Evolutionary conservation across 1,140 invertebrate genomes (phyloP).

Genomic region (Zaprionus ornatus): DNA sequence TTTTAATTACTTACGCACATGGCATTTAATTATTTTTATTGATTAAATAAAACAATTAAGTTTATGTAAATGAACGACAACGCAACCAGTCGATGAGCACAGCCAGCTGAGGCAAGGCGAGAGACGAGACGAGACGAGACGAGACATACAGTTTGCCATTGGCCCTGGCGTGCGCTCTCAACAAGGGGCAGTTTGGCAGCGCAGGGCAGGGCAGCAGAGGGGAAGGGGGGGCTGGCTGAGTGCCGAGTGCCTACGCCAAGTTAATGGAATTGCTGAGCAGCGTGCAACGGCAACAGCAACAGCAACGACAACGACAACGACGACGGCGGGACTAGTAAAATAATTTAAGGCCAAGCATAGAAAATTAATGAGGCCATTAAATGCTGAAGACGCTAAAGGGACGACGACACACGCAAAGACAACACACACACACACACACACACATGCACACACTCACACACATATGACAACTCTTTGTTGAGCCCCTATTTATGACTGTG

Average conservation of each 20-base stretch:
- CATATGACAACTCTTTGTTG: slow-evolving; percentile 71
- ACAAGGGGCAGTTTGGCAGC: slow-evolving; percentile 5
- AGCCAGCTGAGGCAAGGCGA: slow-evolving; percentile 17
- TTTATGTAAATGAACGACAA: slow-evolving; percentile 72
- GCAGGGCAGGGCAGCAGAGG: slow-evolving; percentile 25
- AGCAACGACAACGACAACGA: not conserved
- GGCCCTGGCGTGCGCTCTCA: not conserved
- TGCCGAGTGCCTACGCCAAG: slow-evolving; percentile 50
- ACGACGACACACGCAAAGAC: slow-evolving; percentile 57
- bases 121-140: slow-evolving; percentile 15
- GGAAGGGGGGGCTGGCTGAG: slow-evolving; percentile 10
- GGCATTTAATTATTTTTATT: slow-evolving; percentile 83
- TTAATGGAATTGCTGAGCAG: slow-evolving; percentile 79
- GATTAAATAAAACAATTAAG: slow-evolving; percentile 83
- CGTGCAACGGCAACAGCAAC: slow-evolving; percentile 26
- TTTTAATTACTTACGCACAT: slow-evolving; percentile 82
- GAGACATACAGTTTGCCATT: slow-evolving; percentile 3
- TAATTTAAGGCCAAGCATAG: slow-evolving; percentile 82
- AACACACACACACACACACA: slow-evolving; percentile 21
- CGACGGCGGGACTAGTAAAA: slow-evolving; percentile 52
- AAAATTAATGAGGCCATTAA: slow-evolving; percentile 83
- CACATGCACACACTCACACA: slow-evolving; percentile 7
- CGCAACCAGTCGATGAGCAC: slow-evolving; percentile 31
- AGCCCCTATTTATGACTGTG: slow-evolving; percentile 60
- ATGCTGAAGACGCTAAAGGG: slow-evolving; percentile 78